phyloP scores from a whole-genome alignment of 2,888 invertebrate genomes.

The Drosophila recens region DNA sequence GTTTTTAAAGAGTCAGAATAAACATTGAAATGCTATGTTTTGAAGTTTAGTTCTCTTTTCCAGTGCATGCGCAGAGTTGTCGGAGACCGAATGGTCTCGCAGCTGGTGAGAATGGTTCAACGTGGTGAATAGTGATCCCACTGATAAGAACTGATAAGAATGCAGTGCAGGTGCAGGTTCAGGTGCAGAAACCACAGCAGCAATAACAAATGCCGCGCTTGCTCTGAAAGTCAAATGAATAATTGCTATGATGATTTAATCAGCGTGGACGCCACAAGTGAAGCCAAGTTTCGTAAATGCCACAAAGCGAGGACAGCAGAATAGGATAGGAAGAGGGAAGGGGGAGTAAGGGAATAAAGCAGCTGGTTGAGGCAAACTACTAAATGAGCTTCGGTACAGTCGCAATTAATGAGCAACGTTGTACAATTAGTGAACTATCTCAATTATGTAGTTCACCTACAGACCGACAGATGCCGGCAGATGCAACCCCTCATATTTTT shows the following conservation, averaged over 20 bases:
- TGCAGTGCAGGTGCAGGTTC: slow-evolving; percentile 29
- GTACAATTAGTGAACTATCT: slow-evolving; percentile 70
- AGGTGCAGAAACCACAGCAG: slow-evolving; percentile 25
- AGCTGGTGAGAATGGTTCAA: slow-evolving; percentile 37
- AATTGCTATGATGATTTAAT: slow-evolving; percentile 52
- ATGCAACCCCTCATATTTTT: slow-evolving; percentile 23
- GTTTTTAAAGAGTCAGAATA: neutral
- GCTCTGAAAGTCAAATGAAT: slow-evolving; percentile 10
- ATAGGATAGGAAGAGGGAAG: neutral
- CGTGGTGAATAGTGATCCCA: slow-evolving; percentile 57
- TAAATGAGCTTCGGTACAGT: slow-evolving; percentile 65
- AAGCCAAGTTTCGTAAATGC: slow-evolving; percentile 2
- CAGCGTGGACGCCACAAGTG: slow-evolving; percentile 29
- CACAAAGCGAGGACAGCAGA: neutral
- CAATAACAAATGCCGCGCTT: slow-evolving; percentile 18
- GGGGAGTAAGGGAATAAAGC: too few relatives aligned
- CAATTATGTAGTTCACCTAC: slow-evolving; percentile 61
- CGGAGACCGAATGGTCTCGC: neutral
- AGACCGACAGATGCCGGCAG: slow-evolving; percentile 22
- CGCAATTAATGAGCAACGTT: slow-evolving; percentile 74
- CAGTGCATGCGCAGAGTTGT: slow-evolving; percentile 61
- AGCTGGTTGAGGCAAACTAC: slow-evolving; percentile 22
- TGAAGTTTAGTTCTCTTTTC: slow-evolving; percentile 20
- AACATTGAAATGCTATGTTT: slow-evolving; percentile 50
- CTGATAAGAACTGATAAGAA: slow-evolving; percentile 77